Evolutionary conservation across 1,140 invertebrate species (phyloP).

Genomic region (Halictus rubicundus): DNA sequence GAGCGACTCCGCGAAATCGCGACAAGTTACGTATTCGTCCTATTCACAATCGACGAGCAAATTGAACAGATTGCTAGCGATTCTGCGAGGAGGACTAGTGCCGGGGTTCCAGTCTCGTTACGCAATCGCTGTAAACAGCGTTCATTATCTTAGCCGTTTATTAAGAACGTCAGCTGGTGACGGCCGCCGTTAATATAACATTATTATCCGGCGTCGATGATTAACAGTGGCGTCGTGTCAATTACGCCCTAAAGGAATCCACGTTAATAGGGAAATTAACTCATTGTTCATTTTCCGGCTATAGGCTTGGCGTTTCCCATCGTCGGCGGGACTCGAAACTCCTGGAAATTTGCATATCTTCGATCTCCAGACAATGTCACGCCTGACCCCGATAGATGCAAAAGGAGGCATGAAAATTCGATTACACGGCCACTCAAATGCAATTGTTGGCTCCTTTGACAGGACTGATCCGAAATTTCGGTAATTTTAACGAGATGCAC

Average conservation of each 20-base stretch:
- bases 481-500: background rate
- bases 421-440: background rate
- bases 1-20: background rate
- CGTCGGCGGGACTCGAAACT: constrained; percentile 18
- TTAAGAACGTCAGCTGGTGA: constrained; percentile 15
- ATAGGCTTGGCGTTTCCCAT: background rate
- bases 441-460: constrained; percentile 8
- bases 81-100: no score
- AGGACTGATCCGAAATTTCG: background rate
- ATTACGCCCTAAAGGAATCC: constrained; percentile 4
- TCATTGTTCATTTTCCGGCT: constrained; percentile 38
- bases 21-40: background rate
- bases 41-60: background rate
- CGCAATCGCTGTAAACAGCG: constrained; percentile 4
- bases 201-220: constrained; percentile 14
- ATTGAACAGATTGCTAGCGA: background rate
- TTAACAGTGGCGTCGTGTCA: constrained; percentile 27
- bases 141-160: constrained; percentile 6
- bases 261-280: constrained; percentile 39
- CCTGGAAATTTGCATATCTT: constrained; percentile 46
- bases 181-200: constrained; percentile 16
- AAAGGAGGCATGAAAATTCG: constrained; percentile 40
- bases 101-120: constrained; percentile 32
- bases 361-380: constrained; percentile 49
- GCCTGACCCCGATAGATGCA: constrained; percentile 41